Percentiles rank a stretch among this genome's conserved stretches.
phyloP scores from a whole-genome alignment of 2,888 invertebrate genomes.

The Agonopterix arenella region DNA sequence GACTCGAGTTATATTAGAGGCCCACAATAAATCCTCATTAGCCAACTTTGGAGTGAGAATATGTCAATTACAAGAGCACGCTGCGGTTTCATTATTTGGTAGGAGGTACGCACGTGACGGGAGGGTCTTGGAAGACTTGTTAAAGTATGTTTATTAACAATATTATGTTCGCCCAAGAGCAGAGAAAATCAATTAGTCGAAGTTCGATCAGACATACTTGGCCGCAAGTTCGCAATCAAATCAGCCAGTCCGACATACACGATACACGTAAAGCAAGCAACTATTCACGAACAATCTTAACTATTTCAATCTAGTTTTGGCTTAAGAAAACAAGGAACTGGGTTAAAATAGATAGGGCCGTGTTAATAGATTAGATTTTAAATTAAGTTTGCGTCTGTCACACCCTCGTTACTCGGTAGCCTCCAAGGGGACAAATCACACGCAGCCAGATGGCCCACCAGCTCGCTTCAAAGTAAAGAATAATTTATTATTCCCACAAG shows the following conservation, averaged over 20 bases:
- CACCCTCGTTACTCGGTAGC: constrained; percentile 40
- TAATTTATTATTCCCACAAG: constrained; percentile 42
- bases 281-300: constrained; percentile 13
- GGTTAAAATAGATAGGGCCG: constrained; percentile 32
- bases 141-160: no score
- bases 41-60: constrained; percentile 19
- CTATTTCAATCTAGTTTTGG: constrained; percentile 23
- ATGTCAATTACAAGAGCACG: constrained; percentile 15
- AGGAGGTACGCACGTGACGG: no score
- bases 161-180: no score
- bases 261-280: constrained; percentile 4
- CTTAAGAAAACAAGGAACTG: constrained; percentile 21
- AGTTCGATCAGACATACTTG: neutral
- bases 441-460: constrained; percentile 30
- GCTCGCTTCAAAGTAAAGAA: constrained; percentile 27
- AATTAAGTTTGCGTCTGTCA: constrained; percentile 49
- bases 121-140: no score
- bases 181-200: neutral
- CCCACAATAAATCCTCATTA: constrained; percentile 37
- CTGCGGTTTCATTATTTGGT: no score
- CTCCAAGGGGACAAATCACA: constrained; percentile 24
- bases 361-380: constrained; percentile 48
- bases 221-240: neutral
- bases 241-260: neutral
- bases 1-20: constrained; percentile 18